Conservation (phyloP, 2,113 vertebrate species). For the Antechinus stuartii region DNA sequence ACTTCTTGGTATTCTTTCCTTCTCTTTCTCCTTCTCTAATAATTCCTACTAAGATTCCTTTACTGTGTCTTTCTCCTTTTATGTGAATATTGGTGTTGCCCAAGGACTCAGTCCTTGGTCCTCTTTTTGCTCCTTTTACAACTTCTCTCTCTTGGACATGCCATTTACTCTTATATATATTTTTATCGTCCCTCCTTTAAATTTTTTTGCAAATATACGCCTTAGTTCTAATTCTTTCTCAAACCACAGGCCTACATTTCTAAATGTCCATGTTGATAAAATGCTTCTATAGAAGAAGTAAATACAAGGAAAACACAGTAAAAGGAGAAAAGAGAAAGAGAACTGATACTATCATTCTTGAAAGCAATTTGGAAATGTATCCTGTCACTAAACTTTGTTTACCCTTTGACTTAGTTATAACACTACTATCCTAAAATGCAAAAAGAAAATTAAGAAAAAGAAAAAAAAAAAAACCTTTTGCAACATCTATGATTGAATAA, state of each 20-base stretch:
- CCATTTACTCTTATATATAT: not conserved
- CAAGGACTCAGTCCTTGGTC: not conserved
- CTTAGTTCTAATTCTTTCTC: not conserved
- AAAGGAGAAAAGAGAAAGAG: not conserved
- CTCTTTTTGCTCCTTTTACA: not conserved
- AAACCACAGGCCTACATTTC: not conserved
- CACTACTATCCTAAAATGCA: not conserved
- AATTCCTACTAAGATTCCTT: not conserved
- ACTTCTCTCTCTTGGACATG: not conserved
- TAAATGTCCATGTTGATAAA: not conserved
- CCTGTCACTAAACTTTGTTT: not conserved
- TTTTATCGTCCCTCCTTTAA: not conserved
- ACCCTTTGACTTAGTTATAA: not conserved
- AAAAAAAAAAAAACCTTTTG: not conserved
- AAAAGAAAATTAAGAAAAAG: too few relatives aligned
- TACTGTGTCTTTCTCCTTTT: not conserved
- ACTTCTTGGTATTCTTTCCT: not conserved
- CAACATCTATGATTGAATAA: not conserved
- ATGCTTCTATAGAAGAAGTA: not conserved
- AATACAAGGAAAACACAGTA: not conserved
- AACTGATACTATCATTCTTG: not conserved
- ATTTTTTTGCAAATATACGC: not conserved
- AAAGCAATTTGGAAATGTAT: not conserved
- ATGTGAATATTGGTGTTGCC: not conserved
- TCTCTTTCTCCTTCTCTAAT: not conserved